phyloP scores from a whole-genome alignment of 2,113 vertebrate species.

The Pangasianodon gigas region DNA sequence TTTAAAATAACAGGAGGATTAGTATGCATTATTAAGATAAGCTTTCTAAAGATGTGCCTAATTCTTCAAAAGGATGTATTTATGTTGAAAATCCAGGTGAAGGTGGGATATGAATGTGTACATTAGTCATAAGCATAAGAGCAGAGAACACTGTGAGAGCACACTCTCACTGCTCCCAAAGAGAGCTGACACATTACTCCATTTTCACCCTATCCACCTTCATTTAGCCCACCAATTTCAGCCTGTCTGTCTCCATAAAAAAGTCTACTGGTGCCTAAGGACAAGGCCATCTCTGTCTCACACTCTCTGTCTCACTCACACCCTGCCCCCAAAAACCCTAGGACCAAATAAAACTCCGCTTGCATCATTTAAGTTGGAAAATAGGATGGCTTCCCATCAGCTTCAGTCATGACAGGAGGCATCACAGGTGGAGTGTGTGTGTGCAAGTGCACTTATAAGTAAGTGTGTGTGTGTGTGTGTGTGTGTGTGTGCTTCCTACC shows the following conservation, averaged over 20 bases:
- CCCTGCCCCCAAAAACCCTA: conserved; percentile 12
- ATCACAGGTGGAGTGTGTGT: conserved; percentile 15
- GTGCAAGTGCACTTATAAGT: conserved; percentile 10
- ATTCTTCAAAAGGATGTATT: background rate
- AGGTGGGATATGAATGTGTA: conserved; percentile 45
- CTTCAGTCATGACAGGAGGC: conserved; percentile 44
- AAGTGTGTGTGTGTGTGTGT: conserved; percentile 17
- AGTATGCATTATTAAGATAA: background rate
- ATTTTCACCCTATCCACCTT: conserved; percentile 56
- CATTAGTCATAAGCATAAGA: conserved; percentile 36
- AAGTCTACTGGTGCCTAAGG: conserved; percentile 35
- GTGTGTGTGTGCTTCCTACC: conserved; percentile 37
- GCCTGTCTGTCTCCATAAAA: conserved; percentile 53
- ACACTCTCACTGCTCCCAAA: conserved; percentile 21
- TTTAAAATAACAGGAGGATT: conserved; percentile 13
- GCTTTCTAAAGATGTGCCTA: background rate
- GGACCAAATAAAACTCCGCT: conserved; percentile 47
- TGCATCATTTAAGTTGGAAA: conserved; percentile 51
- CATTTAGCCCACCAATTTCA: conserved; percentile 56
- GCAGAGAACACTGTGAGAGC: background rate
- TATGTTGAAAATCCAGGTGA: background rate
- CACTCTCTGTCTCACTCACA: background rate
- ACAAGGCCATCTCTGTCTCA: conserved; percentile 16
- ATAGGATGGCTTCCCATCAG: conserved; percentile 46
- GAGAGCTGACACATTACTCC: conserved; percentile 46